A percentile compares a stretch with the other conserved stretches of the same genome.
These are phyloP conservation scores for Archivesica marissinica DNA, from an alignment of 1,140 invertebrate genomes.

Conservation along the genomic window DNA sequence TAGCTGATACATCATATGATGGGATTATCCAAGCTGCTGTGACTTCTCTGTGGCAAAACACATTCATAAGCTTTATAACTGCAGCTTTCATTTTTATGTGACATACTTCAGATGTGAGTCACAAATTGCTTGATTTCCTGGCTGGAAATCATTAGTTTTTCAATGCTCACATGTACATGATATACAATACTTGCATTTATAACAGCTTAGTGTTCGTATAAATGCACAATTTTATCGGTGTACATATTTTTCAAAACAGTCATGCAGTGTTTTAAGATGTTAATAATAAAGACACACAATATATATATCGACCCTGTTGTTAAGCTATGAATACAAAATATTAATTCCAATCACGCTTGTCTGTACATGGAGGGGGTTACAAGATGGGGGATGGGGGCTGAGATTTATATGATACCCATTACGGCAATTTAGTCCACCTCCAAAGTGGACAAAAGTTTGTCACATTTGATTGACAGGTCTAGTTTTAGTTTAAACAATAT, in stretches of 20 bases:
- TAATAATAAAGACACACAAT: background rate
- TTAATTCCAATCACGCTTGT: background rate
- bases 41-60: background rate
- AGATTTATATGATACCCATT: too few relatives aligned
- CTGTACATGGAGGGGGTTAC: background rate
- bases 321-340: background rate
- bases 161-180: background rate
- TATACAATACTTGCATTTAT: conserved; percentile 3
- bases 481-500: too few relatives aligned
- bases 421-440: too few relatives aligned
- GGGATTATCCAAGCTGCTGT: background rate
- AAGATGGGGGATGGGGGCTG: too few relatives aligned
- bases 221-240: background rate
- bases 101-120: background rate
- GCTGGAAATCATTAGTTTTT: background rate
- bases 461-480: too few relatives aligned
- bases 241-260: background rate
- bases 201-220: too few relatives aligned
- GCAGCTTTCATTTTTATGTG: background rate
- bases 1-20: background rate
- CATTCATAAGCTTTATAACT: too few relatives aligned
- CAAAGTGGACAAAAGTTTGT: too few relatives aligned
- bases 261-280: background rate
- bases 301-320: background rate
- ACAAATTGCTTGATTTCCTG: background rate